A percentile compares a stretch with the other conserved stretches of the same genome.
phyloP scores from a whole-genome alignment of 2,797 vertebrate genomes.

The Scomberomorus guttatus region DNA sequence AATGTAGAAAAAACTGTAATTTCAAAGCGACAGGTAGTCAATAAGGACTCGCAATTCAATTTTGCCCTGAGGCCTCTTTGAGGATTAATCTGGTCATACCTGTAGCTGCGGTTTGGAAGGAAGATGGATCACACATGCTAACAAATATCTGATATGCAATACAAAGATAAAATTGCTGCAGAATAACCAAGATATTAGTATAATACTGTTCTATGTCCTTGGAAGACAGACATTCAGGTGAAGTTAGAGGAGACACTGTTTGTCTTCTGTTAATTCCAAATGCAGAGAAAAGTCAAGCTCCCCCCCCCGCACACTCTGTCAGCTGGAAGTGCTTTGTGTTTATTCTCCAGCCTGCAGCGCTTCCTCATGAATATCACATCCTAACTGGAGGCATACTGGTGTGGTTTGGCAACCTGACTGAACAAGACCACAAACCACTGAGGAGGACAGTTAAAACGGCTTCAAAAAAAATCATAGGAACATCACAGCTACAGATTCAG shows the following conservation, averaged over 20 bases:
- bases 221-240: not conserved
- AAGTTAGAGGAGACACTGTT: slow-evolving; percentile 11
- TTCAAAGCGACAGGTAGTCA: not conserved
- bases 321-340: slow-evolving; percentile 27
- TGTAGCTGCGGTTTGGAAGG: not conserved
- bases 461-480: no score
- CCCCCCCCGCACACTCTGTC: not conserved
- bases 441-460: no score
- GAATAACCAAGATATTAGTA: not conserved
- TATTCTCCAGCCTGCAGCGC: slow-evolving; percentile 15
- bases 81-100: not conserved
- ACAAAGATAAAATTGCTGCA: not conserved
- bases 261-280: slow-evolving; percentile 22
- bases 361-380: slow-evolving; percentile 29
- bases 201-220: not conserved
- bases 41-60: no score
- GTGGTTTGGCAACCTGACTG: no score
- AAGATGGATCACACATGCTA: not conserved
- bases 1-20: not conserved
- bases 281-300: slow-evolving; percentile 13
- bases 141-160: not conserved
- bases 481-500: no score
- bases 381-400: no score
- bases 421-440: no score
- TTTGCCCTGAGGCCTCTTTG: not conserved